These are phyloP conservation scores for Phylloscopus trochilus DNA, from an alignment of 2,113 vertebrate genomes.

Conservation along the genomic window DNA sequence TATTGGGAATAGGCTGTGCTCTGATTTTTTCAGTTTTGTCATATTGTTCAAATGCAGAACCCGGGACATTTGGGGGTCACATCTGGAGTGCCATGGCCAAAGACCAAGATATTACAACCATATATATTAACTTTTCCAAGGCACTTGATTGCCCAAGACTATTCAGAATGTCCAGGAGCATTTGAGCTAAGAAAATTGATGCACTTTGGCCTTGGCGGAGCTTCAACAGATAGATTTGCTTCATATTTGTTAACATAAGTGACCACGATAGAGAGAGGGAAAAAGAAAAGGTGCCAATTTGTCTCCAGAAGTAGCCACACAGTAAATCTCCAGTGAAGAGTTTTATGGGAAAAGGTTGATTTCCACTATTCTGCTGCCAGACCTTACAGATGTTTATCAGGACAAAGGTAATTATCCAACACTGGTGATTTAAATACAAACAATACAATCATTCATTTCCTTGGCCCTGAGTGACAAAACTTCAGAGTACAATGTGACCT, in stretches of 20 bases:
- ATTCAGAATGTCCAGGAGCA: not conserved
- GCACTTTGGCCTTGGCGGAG: not conserved
- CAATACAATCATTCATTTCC: not conserved
- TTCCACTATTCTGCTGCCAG: conserved; percentile 1
- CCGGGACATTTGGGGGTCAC: not conserved
- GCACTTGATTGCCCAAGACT: not conserved
- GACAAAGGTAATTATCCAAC: not conserved
- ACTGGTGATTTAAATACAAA: conserved; percentile 33
- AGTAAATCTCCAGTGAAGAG: conserved; percentile 4
- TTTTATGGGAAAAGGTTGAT: not conserved
- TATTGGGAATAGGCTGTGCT: not conserved
- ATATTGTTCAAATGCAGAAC: not conserved
- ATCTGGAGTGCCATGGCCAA: not conserved
- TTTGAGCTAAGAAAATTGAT: not conserved
- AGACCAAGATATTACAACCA: not conserved
- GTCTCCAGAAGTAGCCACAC: not conserved
- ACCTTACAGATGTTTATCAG: not conserved
- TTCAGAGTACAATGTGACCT: not conserved
- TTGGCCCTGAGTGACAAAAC: not conserved
- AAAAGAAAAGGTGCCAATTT: conserved; percentile 5
- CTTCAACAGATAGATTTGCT: not conserved
- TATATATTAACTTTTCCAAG: not conserved
- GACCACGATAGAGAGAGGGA: not conserved
- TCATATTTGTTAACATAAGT: conserved; percentile 23
- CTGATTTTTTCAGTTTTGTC: not conserved